Base-by-base conservation (phyloP, 2,113 vertebrate genomes). In the Protobothrops mucrosquamatus region DNA sequence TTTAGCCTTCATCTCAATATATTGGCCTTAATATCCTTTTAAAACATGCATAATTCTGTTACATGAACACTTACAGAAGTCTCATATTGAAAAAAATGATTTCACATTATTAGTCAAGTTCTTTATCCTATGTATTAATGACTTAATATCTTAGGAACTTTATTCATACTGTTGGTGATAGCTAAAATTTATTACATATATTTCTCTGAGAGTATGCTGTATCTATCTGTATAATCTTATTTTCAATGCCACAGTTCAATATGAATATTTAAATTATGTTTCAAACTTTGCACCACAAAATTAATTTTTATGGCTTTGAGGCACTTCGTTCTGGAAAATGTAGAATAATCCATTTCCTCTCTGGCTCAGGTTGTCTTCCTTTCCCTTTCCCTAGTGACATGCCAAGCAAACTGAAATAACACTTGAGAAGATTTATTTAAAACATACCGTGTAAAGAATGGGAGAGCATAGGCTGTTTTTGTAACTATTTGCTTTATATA, bases 401-500 rank as follows among this genome's bases (percentile, higher is more conserved):
- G 74, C 1, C 34, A 81, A 81, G 34, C 22, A 39, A 61, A 92
- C 11, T 34, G 85, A 57, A 2, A 23, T 12, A 64, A 24, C 7
- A 26, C 6, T 26, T 26, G 6, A 52, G 2, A 52, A 26, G 0
- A 52, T 0, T 55, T 61, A 11, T 34, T 57, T 61, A 46, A 91
- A 59, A 59, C 15, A 22, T 39, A 20, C 3, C 9, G 10, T 51
- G 24, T 69, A 69, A 29, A 34, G 52, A 15, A 57, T 91, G 3
- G 51, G 29, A 11, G 11, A 22, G 6, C 48, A 39, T 43, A 52
- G 22, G 22, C 14, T 92, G 39, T 86, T 55, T 12, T 2, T 52
- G 46, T 6, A 52, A 81, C 2, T 56, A 81, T 14, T 88, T 88
- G 74, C 94, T 86, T 52, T 93, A 26, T 89, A 2, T 95, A 64